phyloP scores from a whole-genome alignment of 2,113 vertebrate genomes.

The Garra rufa region DNA sequence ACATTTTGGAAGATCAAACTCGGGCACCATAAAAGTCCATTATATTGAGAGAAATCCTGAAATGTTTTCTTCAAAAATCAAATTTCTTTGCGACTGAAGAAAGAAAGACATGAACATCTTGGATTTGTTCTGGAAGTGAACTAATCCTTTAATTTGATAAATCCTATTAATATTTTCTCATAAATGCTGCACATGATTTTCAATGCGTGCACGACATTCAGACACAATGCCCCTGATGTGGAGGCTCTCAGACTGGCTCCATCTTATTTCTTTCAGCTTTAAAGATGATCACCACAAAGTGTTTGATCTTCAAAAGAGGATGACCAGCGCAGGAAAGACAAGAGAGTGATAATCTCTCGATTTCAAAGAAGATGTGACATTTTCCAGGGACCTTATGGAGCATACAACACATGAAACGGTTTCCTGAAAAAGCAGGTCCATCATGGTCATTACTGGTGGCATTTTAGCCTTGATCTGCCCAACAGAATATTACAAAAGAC shows the following conservation, averaged over 20 bases:
- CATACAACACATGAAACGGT: constrained; percentile 16
- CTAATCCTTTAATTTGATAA: no score
- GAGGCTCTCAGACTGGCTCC: background rate
- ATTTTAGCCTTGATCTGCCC: constrained; percentile 33
- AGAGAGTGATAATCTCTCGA: constrained; percentile 12
- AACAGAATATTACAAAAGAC: constrained; percentile 2
- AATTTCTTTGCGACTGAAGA: no score
- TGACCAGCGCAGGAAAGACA: constrained; percentile 14
- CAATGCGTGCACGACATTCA: background rate
- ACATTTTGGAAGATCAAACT: no score
- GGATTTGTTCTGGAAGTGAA: no score
- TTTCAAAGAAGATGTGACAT: constrained; percentile 42
- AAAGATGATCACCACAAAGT: constrained; percentile 15
- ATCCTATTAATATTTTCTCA: no score
- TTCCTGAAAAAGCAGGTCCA: constrained; percentile 8
- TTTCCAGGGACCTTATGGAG: background rate
- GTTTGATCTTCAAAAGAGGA: constrained; percentile 39
- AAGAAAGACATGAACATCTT: no score
- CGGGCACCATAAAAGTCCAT: no score
- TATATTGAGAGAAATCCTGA: no score
- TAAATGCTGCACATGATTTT: background rate
- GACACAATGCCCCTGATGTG: background rate
- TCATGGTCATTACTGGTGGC: constrained; percentile 27
- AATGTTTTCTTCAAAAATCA: no score
- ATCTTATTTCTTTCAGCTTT: constrained; percentile 7